These are phyloP conservation scores for Hypolimnas misippus DNA, from an alignment of 2,888 invertebrate genomes.

Conservation along the genomic window DNA sequence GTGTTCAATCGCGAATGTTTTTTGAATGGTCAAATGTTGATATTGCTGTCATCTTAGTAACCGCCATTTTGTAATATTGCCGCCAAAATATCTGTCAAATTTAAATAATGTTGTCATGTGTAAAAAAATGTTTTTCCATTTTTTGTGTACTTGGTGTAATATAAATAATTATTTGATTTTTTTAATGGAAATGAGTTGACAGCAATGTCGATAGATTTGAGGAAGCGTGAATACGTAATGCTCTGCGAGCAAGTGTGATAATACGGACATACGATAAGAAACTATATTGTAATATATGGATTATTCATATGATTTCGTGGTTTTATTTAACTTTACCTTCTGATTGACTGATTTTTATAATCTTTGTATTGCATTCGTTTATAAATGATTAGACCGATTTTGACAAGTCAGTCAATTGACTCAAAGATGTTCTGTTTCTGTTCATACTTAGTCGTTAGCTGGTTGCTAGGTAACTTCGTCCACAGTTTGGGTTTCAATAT, in stretches of 20 bases:
- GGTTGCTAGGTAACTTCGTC: too few species aligned
- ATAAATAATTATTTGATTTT: background rate
- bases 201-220: constrained; percentile 5
- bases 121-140: background rate
- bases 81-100: constrained; percentile 6
- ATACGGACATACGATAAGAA: constrained; percentile 34
- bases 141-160: background rate
- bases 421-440: too few species aligned
- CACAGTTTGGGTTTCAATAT: too few species aligned
- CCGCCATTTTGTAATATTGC: constrained; percentile 1
- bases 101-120: background rate
- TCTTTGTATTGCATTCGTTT: too few species aligned
- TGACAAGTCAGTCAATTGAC: too few species aligned
- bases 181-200: constrained; percentile 1
- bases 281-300: constrained; percentile 40
- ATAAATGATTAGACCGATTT: too few species aligned
- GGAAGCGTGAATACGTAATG: constrained; percentile 17
- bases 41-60: background rate
- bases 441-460: too few species aligned
- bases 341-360: too few species aligned
- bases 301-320: constrained; percentile 29
- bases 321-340: constrained; percentile 19
- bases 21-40: constrained; percentile 9
- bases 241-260: constrained; percentile 38
- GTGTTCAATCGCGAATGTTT: constrained; percentile 2